Base-by-base conservation (phyloP, 2,888 invertebrate genomes). In the Stenolophus ochropezus region DNA sequence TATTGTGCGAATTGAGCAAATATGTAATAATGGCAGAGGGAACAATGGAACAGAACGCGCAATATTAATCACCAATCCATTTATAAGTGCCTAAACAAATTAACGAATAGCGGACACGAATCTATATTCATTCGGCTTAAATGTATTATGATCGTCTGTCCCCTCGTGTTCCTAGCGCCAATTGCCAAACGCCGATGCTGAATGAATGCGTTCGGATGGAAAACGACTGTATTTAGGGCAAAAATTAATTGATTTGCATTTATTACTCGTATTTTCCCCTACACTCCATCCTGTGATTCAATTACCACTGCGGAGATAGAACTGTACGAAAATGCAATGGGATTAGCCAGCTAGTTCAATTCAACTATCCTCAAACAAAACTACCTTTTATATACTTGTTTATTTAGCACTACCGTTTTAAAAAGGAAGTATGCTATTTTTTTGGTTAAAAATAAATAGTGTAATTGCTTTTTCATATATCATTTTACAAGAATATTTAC, bases 31-130 rank as follows among this genome's bases (percentile, higher is more conserved):
- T 69, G 69, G 42, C 33, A 11, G n/a, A 16, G 42, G 33, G 21
- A 65, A 69, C 69, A 69, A 47, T 69, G 42, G 33, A n/a, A 33
- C 42, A 69, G 18, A 69, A 47, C 42, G 42, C 69, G 20, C 33
- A 69, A 69, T 69, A 69, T 42, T 69, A 33, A 69, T 42, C 20
- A 69, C 20, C 18, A 69, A 69, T 69, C 69, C 69, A 42, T 69
- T 42, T 69, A 69, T 69, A 69, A 69, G 69, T 69, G 42, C 69
- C 69, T 69, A 69, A 69, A 69, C 69, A 69, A 69, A 69, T 69
- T 69, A 69, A 69, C 69, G 42, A 69, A 69, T 69, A 18, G 69
- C 42, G 42, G n/a, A 42, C 69, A 69, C 42, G 69, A 69, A 69
- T 69, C 42, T 69, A 33, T 42, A 42, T 42, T 42, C 69, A 69